Evolutionary conservation across 2,797 vertebrate genomes (phyloP), one percentile per base, ranked within the genome.

Genomic region (Bucorvus abyssinicus): DNA sequence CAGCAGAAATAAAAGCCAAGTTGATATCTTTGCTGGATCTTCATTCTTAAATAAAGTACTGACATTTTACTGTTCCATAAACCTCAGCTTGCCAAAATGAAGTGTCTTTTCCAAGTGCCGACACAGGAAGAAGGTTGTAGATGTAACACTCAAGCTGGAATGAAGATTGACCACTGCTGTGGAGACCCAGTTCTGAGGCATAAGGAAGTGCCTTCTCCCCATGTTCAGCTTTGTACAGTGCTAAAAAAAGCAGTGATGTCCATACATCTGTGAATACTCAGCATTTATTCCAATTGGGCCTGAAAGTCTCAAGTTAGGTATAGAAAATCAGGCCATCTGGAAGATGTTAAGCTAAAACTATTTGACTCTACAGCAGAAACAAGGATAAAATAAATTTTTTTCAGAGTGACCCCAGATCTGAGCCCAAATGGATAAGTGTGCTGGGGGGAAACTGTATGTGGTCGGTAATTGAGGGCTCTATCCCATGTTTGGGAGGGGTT

Each of bases 1-100:
- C 29, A 85, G n/a, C 59, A 87, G 64, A 96, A 42, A 67, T 93
- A 94, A 93, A 96, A 95, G 34, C 61, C 53, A 88, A 90, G 71
- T 45, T 75, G 26, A 24, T 83, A 61, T 75, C 32, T 94, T 91
- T 93, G 38, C 74, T 70, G 47, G 49, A 89, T 81, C 75, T 95
- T 52, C 4, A 7, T 65, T 77, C 71, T n/a, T 38, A 89, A 89
- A 65, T 64, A 56, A 91, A 83, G 55, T 88, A 56, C 71, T 77
- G 64, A 53, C 3, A 13, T 79, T 50, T 77, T 60, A 30, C 29
- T 75, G 27, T 6, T 69, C 18, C 24, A 38, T 34, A 63, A 10
- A 4, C 8, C 11, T 73, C 1, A 2, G 7, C 22, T 81, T 65
- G 34, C 23, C 60, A 52, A 83, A 61, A 56, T 32, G 3, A 52